These are phyloP conservation scores for Acrossocheilus fasciatus DNA, from an alignment of 2,797 vertebrate genomes.

Conservation along the genomic window DNA sequence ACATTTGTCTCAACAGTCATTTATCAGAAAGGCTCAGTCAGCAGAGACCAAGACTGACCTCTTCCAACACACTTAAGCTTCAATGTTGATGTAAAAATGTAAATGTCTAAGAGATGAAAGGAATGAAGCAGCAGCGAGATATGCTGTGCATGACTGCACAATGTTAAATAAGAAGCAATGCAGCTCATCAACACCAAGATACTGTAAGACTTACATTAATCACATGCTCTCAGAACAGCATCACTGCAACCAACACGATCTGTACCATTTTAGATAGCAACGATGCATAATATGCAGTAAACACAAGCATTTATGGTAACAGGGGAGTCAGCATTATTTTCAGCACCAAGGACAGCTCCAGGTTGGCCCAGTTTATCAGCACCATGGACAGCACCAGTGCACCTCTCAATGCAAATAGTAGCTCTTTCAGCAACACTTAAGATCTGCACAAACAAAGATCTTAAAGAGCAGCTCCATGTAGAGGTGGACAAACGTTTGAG, in stretches of 20 bases:
- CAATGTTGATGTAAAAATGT: neutral
- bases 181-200: neutral
- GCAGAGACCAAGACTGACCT: neutral
- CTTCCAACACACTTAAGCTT: neutral
- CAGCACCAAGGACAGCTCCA: constrained; percentile 34
- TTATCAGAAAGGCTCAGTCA: neutral
- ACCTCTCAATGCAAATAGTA: neutral
- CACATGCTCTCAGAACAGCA: constrained; percentile 5
- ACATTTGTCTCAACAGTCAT: neutral
- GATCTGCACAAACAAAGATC: neutral
- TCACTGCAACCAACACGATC: neutral
- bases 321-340: constrained; percentile 10
- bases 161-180: constrained; percentile 5
- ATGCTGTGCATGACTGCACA: neutral
- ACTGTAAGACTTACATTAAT: neutral
- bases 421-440: neutral
- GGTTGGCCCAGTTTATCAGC: constrained; percentile 6
- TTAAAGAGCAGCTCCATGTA: neutral
- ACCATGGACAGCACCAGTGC: neutral
- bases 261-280: neutral
- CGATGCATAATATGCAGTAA: constrained; percentile 1
- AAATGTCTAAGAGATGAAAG: constrained; percentile 15
- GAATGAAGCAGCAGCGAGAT: neutral
- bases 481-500: constrained; percentile 1
- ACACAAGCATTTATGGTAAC: neutral